These are phyloP conservation scores for Chaetogeoica ovagalla DNA, from an alignment of 2,888 invertebrate species.

Conservation along the genomic window DNA sequence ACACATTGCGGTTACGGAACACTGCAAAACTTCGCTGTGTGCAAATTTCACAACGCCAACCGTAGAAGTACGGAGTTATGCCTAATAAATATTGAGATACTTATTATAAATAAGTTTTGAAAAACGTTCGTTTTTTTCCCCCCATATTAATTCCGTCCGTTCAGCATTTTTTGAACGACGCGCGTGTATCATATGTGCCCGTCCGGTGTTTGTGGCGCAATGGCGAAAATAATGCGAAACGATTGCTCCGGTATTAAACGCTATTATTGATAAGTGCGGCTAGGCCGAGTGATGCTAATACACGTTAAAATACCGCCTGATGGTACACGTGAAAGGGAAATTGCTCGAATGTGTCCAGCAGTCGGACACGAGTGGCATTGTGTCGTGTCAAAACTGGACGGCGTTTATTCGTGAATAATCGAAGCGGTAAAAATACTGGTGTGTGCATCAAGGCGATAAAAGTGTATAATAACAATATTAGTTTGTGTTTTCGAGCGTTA, in stretches of 20 bases:
- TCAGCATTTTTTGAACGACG: too few species aligned
- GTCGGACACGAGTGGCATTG: neutral
- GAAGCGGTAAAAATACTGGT: neutral
- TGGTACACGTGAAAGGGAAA: neutral
- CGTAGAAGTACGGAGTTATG: neutral
- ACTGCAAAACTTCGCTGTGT: neutral
- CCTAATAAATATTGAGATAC: too few species aligned
- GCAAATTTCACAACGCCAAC: neutral
- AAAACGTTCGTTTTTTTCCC: neutral
- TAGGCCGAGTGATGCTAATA: too few species aligned
- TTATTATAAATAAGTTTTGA: too few species aligned
- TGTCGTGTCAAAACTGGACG: neutral
- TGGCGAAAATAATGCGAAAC: too few species aligned
- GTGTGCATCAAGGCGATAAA: neutral
- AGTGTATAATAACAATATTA: neutral
- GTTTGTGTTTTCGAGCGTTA: neutral
- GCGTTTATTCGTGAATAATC: slow-evolving; percentile 4
- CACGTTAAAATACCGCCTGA: neutral
- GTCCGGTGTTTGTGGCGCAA: too few species aligned
- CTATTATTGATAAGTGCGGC: too few species aligned
- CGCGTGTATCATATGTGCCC: too few species aligned
- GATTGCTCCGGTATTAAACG: too few species aligned
- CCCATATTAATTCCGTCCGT: too few species aligned
- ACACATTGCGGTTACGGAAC: too few species aligned
- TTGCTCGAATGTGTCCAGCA: neutral